Evolutionary conservation across 2,113 vertebrate genomes (phyloP).

Genomic region (Ptychochromis oligacanthus): DNA sequence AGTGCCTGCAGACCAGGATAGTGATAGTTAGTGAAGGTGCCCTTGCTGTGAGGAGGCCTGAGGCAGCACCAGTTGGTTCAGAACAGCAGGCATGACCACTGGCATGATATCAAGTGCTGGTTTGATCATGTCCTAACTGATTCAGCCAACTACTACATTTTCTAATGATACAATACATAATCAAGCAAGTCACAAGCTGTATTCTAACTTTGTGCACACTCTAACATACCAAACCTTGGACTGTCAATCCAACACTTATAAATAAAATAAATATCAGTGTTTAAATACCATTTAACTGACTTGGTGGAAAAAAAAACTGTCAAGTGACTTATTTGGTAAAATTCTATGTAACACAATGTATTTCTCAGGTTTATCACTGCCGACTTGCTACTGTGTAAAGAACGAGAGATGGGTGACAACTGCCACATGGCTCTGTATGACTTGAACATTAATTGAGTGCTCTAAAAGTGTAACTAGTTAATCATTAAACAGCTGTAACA

Average conservation of each 20-base stretch:
- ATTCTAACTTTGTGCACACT: background rate
- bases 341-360: background rate
- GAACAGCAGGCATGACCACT: conserved; percentile 26
- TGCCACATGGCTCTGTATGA: background rate
- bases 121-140: conserved; percentile 29
- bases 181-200: background rate
- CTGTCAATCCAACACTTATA: background rate
- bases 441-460: background rate
- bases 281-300: background rate
- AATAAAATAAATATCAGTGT: background rate
- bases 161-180: background rate
- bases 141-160: background rate
- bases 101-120: conserved; percentile 16
- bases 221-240: too few relatives aligned
- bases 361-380: background rate
- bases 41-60: conserved; percentile 55
- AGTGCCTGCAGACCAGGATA: conserved; percentile 44
- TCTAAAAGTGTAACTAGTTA: background rate
- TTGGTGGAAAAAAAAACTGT: background rate
- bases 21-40: conserved; percentile 56
- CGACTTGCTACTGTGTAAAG: background rate
- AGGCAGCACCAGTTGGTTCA: conserved; percentile 42
- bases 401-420: background rate
- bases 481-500: background rate
- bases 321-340: background rate